Evolutionary conservation across 2,113 vertebrate genomes (phyloP).

Genomic region (Pelecanoides urinatrix): DNA sequence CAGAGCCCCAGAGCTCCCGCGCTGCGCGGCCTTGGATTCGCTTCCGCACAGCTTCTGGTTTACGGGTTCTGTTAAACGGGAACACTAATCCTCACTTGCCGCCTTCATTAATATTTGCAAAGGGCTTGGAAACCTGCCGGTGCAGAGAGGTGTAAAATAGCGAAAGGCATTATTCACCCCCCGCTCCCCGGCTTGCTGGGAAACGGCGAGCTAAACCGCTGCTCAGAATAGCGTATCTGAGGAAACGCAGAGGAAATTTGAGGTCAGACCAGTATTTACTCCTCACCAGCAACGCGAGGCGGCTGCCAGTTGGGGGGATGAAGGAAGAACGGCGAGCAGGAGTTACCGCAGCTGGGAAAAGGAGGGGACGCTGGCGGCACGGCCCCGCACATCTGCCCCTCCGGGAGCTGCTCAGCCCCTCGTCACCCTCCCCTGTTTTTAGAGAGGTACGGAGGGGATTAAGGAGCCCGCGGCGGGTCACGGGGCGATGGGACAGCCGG

Average conservation of each 20-base stretch:
- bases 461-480: neutral
- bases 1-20: neutral
- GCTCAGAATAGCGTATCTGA: neutral
- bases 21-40: accelerated
- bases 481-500: neutral
- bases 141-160: neutral
- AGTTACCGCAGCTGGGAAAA: neutral
- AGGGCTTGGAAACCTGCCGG: neutral
- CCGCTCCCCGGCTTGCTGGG: neutral
- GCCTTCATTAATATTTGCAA: neutral
- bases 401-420: neutral
- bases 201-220: neutral
- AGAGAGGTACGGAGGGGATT: neutral
- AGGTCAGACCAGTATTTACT: neutral
- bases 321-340: neutral
- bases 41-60: neutral
- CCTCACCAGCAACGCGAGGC: neutral
- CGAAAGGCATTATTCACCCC: neutral
- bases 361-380: neutral
- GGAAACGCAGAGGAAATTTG: neutral
- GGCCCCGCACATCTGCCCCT: neutral
- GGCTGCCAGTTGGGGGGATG: accelerated
- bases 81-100: neutral
- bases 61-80: neutral
- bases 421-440: neutral